These are phyloP conservation scores for Andrena fulva DNA, from an alignment of 2,888 invertebrate genomes.

Conservation along the genomic window DNA sequence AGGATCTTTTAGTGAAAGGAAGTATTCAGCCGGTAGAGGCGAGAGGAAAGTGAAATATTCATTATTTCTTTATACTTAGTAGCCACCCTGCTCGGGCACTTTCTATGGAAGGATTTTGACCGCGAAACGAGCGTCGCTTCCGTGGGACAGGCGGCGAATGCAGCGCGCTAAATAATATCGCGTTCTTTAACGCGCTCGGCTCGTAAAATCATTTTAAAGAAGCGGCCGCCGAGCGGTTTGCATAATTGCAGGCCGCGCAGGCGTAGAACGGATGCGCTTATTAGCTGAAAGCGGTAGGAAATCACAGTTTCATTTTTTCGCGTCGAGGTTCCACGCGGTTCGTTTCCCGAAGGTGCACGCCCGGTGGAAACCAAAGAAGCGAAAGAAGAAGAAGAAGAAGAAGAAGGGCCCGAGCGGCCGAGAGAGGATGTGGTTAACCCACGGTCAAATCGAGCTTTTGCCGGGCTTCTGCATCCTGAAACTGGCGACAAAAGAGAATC, in stretches of 20 bases:
- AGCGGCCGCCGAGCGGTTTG: constrained; percentile 53
- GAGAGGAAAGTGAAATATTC: constrained; percentile 25
- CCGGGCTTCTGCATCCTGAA: constrained; percentile 84
- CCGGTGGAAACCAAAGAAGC: constrained; percentile 79
- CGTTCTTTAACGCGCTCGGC: constrained; percentile 36
- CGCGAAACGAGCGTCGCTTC: constrained; percentile 36
- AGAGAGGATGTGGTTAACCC: constrained; percentile 84
- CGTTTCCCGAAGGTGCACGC: constrained; percentile 56
- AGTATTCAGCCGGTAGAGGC: background rate
- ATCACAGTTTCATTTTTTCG: constrained; percentile 62
- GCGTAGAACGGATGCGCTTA: constrained; percentile 64
- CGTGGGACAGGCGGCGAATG: constrained; percentile 48
- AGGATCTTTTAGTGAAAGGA: constrained; percentile 47
- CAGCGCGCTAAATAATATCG: constrained; percentile 41
- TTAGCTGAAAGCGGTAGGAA: constrained; percentile 66
- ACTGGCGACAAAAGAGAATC: constrained; percentile 74
- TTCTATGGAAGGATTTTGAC: constrained; percentile 14
- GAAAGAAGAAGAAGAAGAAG: constrained; percentile 69
- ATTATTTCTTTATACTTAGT: background rate
- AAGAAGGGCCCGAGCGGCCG: constrained; percentile 62
- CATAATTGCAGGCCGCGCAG: constrained; percentile 64
- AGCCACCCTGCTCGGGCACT: background rate
- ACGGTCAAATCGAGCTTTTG: constrained; percentile 83
- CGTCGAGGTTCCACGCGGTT: constrained; percentile 54
- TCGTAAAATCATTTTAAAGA: constrained; percentile 56